phyloP scores from a whole-genome alignment of 92 coral and sea anemone species.

The Blastomussa wellsi region DNA sequence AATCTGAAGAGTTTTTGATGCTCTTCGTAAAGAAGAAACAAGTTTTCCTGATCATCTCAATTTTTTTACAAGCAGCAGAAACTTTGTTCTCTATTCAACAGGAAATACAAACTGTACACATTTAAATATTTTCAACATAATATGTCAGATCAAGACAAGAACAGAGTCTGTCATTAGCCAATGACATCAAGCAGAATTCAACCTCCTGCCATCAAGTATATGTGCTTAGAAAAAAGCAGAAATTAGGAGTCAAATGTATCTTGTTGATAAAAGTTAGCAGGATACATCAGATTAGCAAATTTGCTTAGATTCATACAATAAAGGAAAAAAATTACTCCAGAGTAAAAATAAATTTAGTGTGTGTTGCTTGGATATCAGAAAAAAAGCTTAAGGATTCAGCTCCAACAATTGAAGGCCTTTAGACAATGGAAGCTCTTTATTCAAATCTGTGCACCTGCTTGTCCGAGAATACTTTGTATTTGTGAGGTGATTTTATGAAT shows the following conservation, averaged over 20 bases:
- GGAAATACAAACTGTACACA: conserved; percentile 6
- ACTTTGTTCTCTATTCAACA: not conserved
- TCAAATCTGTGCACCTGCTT: not conserved
- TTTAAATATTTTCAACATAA: conserved; percentile 22
- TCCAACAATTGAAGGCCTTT: not conserved
- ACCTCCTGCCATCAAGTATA: not conserved
- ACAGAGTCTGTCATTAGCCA: not conserved
- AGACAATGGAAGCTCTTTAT: not conserved
- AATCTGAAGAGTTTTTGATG: conserved; percentile 4
- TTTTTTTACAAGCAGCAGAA: not conserved
- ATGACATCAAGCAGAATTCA: not conserved
- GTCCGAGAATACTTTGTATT: not conserved
- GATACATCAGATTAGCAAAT: not conserved
- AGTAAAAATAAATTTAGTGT: not conserved
- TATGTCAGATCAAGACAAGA: not conserved
- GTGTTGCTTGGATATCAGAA: not conserved
- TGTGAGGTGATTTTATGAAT: conserved; percentile 4
- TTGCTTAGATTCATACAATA: too few relatives aligned
- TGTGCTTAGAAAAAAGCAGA: not conserved
- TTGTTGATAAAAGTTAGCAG: not conserved
- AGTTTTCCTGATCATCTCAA: conserved; percentile 1
- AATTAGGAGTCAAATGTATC: not conserved
- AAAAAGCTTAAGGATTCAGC: not conserved
- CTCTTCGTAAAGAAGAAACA: conserved; percentile 31
- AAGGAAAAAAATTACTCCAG: not conserved